phyloP scores from a whole-genome alignment of 2,113 vertebrate species.

The Hucho hucho region DNA sequence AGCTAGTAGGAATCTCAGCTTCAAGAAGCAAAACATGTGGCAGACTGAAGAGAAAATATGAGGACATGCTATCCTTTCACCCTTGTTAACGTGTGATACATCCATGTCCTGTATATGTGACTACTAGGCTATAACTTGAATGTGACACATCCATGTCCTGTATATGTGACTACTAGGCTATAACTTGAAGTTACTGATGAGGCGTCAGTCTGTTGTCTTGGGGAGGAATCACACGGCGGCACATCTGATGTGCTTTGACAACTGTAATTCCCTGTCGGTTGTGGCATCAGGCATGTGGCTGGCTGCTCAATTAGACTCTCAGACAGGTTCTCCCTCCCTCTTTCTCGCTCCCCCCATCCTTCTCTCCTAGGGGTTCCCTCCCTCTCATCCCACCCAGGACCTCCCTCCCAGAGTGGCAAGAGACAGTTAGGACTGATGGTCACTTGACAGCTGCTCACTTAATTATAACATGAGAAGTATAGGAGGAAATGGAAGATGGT shows the following conservation, averaged over 20 bases:
- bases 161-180: constrained; percentile 2
- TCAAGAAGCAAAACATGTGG: too few species aligned
- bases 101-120: constrained; percentile 1
- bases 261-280: constrained; percentile 25
- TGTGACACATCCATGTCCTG: background rate
- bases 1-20: too few species aligned
- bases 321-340: background rate
- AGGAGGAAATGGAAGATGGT: constrained; percentile 17
- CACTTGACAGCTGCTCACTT: constrained; percentile 21
- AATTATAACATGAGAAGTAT: constrained; percentile 1
- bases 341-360: background rate
- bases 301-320: constrained; percentile 1
- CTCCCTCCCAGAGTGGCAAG: constrained; percentile 6
- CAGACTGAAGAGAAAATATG: too few species aligned
- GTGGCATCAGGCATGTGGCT: constrained; percentile 21
- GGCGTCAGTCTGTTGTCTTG: constrained; percentile 9
- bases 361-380: background rate
- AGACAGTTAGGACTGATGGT: constrained; percentile 20
- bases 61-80: too few species aligned
- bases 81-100: too few species aligned
- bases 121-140: background rate
- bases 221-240: constrained; percentile 18
- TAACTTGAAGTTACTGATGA: background rate
- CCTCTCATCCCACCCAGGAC: background rate
- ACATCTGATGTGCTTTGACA: constrained; percentile 19